Percentiles rank a stretch among this genome's conserved stretches.
These are phyloP conservation scores for Aptenodytes forsteri DNA, from an alignment of 2,113 vertebrate genomes.

Conservation along the genomic window DNA sequence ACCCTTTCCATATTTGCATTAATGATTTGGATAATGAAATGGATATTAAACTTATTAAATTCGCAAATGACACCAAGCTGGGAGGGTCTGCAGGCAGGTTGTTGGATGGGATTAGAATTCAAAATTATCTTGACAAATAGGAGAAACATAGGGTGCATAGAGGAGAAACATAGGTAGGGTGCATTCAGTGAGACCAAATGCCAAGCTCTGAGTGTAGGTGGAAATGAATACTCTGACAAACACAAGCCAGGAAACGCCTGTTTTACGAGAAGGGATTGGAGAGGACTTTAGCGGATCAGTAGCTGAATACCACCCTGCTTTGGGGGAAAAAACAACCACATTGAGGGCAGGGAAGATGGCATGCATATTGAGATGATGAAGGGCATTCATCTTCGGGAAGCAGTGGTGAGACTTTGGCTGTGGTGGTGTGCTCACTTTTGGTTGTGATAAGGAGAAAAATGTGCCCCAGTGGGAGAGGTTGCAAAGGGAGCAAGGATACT, in stretches of 20 bases:
- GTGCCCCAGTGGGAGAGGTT: background rate
- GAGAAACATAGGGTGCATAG: background rate
- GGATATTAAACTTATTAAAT: background rate
- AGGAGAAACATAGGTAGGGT: background rate
- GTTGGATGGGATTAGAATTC: background rate
- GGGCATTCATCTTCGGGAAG: background rate
- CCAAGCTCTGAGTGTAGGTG: background rate
- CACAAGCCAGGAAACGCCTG: background rate
- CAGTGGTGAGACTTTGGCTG: background rate
- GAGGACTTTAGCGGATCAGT: background rate
- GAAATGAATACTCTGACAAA: background rate
- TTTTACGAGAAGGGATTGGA: background rate
- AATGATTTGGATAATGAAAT: background rate
- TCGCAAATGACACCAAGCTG: background rate
- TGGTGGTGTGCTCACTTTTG: fast-evolving
- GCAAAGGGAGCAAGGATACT: background rate
- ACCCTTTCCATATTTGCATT: background rate
- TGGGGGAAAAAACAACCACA: background rate
- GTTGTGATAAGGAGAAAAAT: background rate
- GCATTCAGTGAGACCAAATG: background rate
- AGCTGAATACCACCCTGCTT: background rate
- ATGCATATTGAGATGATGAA: background rate
- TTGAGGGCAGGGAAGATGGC: background rate
- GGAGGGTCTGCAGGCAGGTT: background rate
- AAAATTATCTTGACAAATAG: background rate